Evolutionary conservation across 2,113 vertebrate genomes (phyloP), one percentile per base, ranked within the genome.

Genomic region (Cnemophilus loriae): DNA sequence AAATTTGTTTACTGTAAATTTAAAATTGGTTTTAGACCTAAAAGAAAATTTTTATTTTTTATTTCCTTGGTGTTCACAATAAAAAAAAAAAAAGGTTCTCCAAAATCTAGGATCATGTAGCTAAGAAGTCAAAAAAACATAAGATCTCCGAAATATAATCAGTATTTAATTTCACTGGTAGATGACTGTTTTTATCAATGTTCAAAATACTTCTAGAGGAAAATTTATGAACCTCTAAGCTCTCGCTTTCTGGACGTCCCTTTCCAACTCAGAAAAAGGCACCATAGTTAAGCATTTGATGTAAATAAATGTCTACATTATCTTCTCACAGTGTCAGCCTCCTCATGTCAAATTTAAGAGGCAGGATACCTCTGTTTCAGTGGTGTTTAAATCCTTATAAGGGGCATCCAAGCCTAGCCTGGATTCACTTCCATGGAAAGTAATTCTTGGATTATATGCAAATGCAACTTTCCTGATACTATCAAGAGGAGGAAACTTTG

Each of bases 1-100:
- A 78, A 16, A 20, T 42, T 65, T 9, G 0, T 57, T 70, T 63
- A 12, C 12, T 35, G 13, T 6, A 56, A 50, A 69, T 78, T 64
- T 69, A 74, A 56, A 61, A 70, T 6, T 3, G 0, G 1, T n/a
- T 77, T 18, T 52, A 81, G 42, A n/a, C 2, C 1, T 35, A 53
- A 49, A 65, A 32, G 6, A 11, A 42, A 17, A 3, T 23, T 32
- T 39, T 15, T 8, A 28, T 26, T 35, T 63, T 19, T 78, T 55
- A 30, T 79, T 91, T 64, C 16, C 7, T 49, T 57, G 64, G 16
- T 4, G 0, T 16, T 70, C 8, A 22, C 8, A 63, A 14, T 37
- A 44, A 49, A 84, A 37, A 68, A 16, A n/a, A 18, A 10, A 37
- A 14, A 0, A 33, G 1, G 14, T 78, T 61, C 6, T 64, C 32